Evolutionary conservation across 2,888 invertebrate species (phyloP), one percentile per base, ranked within the genome.

Genomic region (Ormia ochracea): DNA sequence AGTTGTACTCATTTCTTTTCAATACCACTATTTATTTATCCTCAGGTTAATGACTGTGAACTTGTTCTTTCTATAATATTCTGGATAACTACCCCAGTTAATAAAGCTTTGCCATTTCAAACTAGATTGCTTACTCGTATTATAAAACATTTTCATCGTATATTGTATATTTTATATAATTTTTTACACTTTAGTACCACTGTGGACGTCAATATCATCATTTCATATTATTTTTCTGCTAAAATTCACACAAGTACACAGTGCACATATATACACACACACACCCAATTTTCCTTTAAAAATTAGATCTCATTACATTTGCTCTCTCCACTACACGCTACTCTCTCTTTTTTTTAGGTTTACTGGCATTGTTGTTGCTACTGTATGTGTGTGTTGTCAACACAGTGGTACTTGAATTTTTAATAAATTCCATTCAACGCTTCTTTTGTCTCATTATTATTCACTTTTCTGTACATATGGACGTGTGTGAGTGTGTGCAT

Each of bases 381-480:
- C 23, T 61, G 17, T 59, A 85, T 84, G n/a, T 83, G 83, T 83
- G 58, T 66, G 77, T 80, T 82, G 78, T 78, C 82, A 81, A 78
- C 74, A 84, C 85, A 83, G 83, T 84, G 85, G 82, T 82, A 86
- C 84, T 87, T 87, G 84, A 85, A 87, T 86, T 84, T 87, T 87
- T 85, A 85, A 87, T 86, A 86, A 85, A 85, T 83, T 82, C 77
- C 81, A 83, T 83, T 83, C 72, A 82, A 79, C 81, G 79, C 82
- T 81, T 76, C 77, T 66, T 76, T 80, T 80, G 80, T 80, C 76
- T 80, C 76, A 76, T 80, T 76, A 76, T 72, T 50, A 76, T 76
- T 73, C 56, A 73, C 50, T 68, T 76, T 73, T 43, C 6, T n/a
- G 28, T 38, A 33, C 38, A 14, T n/a, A 9, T 65, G 41, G 58